Conservation (phyloP, 2,113 vertebrate species). For the Blennius ocellaris region DNA sequence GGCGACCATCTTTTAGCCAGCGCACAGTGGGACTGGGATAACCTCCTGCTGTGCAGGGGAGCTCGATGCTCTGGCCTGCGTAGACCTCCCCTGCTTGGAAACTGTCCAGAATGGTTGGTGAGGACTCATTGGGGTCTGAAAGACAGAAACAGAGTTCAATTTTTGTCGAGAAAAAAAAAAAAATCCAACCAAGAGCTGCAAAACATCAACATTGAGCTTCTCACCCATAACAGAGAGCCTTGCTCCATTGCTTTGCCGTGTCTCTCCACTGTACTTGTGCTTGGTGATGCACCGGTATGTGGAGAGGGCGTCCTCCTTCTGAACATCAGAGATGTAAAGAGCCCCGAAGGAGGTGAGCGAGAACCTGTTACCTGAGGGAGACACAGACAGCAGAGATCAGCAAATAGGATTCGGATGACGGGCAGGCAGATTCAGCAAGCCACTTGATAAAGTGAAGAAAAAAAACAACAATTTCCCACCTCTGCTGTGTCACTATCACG, state of each 20-base stretch:
- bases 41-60: slow-evolving; percentile 94
- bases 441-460: background rate
- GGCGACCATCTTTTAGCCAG: slow-evolving; percentile 96
- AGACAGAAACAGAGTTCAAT: slow-evolving; percentile 1
- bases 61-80: slow-evolving; percentile 88
- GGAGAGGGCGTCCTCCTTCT: slow-evolving; percentile 98
- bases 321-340: slow-evolving; percentile 98
- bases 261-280: slow-evolving; percentile 98
- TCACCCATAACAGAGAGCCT: slow-evolving; percentile 96
- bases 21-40: slow-evolving; percentile 95
- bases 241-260: slow-evolving; percentile 97
- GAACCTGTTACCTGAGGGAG: slow-evolving; percentile 94
- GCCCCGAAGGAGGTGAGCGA: slow-evolving; percentile 94
- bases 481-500: background rate
- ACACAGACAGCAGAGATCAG: slow-evolving; percentile 29
- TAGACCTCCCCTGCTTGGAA: slow-evolving; percentile 93
- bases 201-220: slow-evolving; percentile 32
- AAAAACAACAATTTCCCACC: slow-evolving; percentile 7
- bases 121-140: slow-evolving; percentile 92
- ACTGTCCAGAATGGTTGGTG: slow-evolving; percentile 94
- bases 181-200: background rate
- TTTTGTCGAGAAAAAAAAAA: background rate
- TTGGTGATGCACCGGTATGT: slow-evolving; percentile 99
- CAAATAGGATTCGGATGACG: background rate
- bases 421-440: slow-evolving; percentile 1